Base-by-base conservation (phyloP, 2,113 vertebrate species). In the Tapirus terrestris region DNA sequence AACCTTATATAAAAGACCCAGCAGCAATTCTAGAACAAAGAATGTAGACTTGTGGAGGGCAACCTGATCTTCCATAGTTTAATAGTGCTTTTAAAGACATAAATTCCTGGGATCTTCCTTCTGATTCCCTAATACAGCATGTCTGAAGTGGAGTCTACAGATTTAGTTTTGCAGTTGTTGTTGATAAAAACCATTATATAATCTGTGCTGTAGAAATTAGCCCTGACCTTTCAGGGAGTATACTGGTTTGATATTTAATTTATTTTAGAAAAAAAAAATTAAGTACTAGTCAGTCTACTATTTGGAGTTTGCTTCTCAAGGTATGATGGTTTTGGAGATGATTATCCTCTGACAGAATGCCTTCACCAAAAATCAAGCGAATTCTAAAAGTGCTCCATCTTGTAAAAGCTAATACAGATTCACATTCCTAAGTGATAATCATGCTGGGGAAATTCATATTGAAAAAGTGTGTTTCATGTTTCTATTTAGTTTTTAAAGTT, bases 401-500 rank as follows among this genome's bases (percentile, higher is more conserved):
- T 20, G 7, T 82, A 79, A 96, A 82, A 90, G 4, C 25, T 80
- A 21, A 82, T 56, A 33, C 5, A 89, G 12, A 45, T 14, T 85
- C 33, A 68, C 79, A 27, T 11, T 1, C 16, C 5, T 51, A 70
- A 36, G 1, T 43, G 2, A 73, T 85, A 81, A 82, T 82, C 61
- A 53, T 63, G 9, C 11, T 36, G 18, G 4, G 3, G 23, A 2
- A 84, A 25, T 82, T 88, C 7, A 82, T 48, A 72, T 33, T 82
- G 14, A 93, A 72, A 90, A 84, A 48, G 2, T 63, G 0, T n/a
- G 70, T 51, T 87, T 94, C 1, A n/a, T 45, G 25, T 65, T 79
- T 60, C 10, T 53, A 79, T 88, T 65, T 93, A 86, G 60, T 75
- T 88, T 88, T 96, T 8, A 92, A 72, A 76, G 73, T 43, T 86